These are phyloP conservation scores for Ptiloglossa arizonensis DNA, from an alignment of 1,140 invertebrate species.

Conservation along the genomic window DNA sequence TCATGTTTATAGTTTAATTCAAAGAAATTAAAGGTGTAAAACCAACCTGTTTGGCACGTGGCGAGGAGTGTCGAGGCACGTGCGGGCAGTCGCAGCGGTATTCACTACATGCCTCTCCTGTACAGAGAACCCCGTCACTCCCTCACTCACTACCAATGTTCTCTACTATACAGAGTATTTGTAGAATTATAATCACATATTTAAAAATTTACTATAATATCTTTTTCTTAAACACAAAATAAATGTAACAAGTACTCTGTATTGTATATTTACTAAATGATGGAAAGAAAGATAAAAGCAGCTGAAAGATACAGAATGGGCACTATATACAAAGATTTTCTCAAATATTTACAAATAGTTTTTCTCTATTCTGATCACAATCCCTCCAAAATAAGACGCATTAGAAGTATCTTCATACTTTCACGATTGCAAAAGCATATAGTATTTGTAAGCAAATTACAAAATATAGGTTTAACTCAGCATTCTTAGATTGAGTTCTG, in stretches of 20 bases:
- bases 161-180: slow-evolving; percentile 55
- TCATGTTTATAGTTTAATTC: slow-evolving; percentile 52
- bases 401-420: slow-evolving; percentile 6
- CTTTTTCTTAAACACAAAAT: neutral
- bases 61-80: slow-evolving; percentile 80
- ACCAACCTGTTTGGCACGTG: slow-evolving; percentile 80
- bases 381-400: slow-evolving; percentile 12
- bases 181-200: slow-evolving; percentile 13
- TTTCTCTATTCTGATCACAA: neutral
- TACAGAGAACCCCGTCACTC: slow-evolving; percentile 80
- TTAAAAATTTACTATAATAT: neutral
- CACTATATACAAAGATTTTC: slow-evolving; percentile 31
- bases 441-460: slow-evolving; percentile 7
- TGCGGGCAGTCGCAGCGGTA: slow-evolving; percentile 77
- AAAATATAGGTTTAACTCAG: neutral
- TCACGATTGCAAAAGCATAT: slow-evolving; percentile 34
- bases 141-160: slow-evolving; percentile 76
- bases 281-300: slow-evolving; percentile 57
- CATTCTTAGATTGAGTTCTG: neutral
- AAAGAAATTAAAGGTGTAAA: slow-evolving; percentile 64
- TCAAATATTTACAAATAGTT: slow-evolving; percentile 9
- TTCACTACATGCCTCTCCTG: slow-evolving; percentile 81
- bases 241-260: slow-evolving; percentile 48
- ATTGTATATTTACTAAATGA: slow-evolving; percentile 18
- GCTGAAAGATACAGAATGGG: slow-evolving; percentile 60